Conservation (phyloP, 2,113 vertebrate species). For the Xenopus borealis region DNA sequence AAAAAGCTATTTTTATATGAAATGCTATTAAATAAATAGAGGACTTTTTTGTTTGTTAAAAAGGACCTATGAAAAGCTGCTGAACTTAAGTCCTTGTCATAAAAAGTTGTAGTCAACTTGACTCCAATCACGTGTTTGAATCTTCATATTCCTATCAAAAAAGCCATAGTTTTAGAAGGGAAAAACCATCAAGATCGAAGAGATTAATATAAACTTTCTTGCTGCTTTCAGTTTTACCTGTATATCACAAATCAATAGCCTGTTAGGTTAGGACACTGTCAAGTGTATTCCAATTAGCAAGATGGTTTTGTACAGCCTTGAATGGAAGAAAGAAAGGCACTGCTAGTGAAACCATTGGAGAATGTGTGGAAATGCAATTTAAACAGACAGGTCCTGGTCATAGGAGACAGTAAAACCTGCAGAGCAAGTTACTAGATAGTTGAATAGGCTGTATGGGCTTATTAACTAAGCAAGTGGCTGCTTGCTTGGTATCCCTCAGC, state of each 20-base stretch:
- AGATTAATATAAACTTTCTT: not conserved
- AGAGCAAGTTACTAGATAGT: constrained; percentile 50
- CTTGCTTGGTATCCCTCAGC: constrained; percentile 65
- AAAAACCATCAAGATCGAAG: not conserved
- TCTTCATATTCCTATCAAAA: not conserved
- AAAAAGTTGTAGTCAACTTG: not conserved
- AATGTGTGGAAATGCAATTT: not conserved
- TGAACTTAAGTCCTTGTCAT: not conserved
- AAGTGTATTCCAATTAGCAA: too few relatives aligned
- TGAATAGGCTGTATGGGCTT: constrained; percentile 32
- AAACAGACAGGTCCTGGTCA: constrained; percentile 54
- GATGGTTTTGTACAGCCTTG: too few relatives aligned
- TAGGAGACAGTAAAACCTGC: constrained; percentile 47
- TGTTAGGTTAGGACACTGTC: too few relatives aligned
- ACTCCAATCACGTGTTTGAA: not conserved
- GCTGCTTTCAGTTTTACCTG: not conserved
- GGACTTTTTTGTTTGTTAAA: not conserved
- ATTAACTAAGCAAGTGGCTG: constrained; percentile 56
- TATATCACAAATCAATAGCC: too few relatives aligned
- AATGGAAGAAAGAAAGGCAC: too few relatives aligned
- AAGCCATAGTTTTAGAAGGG: not conserved
- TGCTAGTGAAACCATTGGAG: too few relatives aligned
- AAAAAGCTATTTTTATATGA: too few relatives aligned
- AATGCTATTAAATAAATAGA: too few relatives aligned
- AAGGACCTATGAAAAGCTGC: not conserved